Base-by-base conservation (phyloP, 2,113 vertebrate species). In the Urocolius indicus region DNA sequence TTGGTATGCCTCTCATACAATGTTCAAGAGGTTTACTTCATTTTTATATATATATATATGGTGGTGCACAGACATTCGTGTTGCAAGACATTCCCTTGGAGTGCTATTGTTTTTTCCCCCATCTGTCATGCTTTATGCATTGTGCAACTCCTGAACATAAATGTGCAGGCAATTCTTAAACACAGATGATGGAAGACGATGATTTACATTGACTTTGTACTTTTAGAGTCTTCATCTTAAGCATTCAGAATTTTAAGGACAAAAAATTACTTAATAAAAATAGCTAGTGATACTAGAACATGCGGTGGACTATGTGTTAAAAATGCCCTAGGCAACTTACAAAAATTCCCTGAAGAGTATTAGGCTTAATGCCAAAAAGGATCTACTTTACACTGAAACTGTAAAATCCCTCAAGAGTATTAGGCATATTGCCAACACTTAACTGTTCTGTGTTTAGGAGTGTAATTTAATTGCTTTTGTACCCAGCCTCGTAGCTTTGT, bases 11-110 rank as follows among this genome's bases (percentile, higher is more conserved):
- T 57, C n/a, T 74, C 14, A 43, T 17, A 74, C 38, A 65, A 57
- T 15, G 17, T 41, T 12, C 55, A 23, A 84, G 24, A 79, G 52
- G 43, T 82, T 62, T 67, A 46, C 26, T 63, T 68, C 4, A 46
- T 87, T 94, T 93, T 59, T 67, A 67, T 87, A 26, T 96, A 91
- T 87, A 26, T 96, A 91, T 90, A 90, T 90, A 90, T 79, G 75
- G 5, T 94, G 52, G 30, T 84, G 48, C 87, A 89, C 34, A 73
- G 68, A 27, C 38, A 41, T 83, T 89, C 61, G 63, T 73, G 9
- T 73, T 83, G 30, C 63, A 94, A 94, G 77, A 69, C 38, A 15
- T 49, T 95, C 13, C 21, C 94, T 92, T 84, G 57, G 27, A 81
- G 16, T 69, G 15, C 10, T 89, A 46, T 20, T n/a, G 67, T 34